A percentile compares a stretch with the other conserved stretches of the same genome.
phyloP scores from a whole-genome alignment of 2,888 invertebrate genomes.

The Cosmia trapezina region DNA sequence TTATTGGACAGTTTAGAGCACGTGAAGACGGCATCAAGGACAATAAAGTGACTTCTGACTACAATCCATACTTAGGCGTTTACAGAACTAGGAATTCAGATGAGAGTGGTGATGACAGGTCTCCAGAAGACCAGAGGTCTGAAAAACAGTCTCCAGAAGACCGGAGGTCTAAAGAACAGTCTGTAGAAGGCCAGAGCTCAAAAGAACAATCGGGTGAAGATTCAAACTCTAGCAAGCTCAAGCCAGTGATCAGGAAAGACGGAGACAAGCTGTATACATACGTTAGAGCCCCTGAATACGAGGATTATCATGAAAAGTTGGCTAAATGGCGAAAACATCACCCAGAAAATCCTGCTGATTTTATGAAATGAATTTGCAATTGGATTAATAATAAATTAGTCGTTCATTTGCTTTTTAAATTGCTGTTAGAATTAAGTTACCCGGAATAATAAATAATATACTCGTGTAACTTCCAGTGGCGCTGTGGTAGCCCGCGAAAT shows the following conservation, averaged over 20 bases:
- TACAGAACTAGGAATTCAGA: neutral
- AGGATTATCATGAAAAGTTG: constrained; percentile 68
- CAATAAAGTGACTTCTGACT: constrained; percentile 6
- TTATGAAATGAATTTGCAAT: constrained; percentile 13
- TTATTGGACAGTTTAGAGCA: neutral
- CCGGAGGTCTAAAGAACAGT: neutral
- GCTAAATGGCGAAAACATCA: constrained; percentile 54
- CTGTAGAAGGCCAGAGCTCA: neutral
- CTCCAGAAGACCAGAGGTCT: neutral
- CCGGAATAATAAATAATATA: no score
- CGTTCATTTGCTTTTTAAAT: neutral
- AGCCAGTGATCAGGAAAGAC: constrained; percentile 57
- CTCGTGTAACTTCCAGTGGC: no score
- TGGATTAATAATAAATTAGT: neutral
- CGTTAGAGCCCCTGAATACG: constrained; percentile 68
- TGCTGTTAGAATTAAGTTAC: no score
- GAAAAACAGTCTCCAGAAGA: neutral
- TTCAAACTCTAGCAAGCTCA: neutral
- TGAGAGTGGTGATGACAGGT: neutral
- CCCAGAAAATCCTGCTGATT: constrained; percentile 29
- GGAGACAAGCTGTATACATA: constrained; percentile 63
- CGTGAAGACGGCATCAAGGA: neutral
- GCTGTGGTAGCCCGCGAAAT: no score
- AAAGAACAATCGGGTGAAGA: neutral
- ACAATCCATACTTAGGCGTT: neutral